Evolutionary conservation across 2,797 vertebrate genomes (phyloP), one percentile per base, ranked within the genome.

Genomic region (Danionella dracula): DNA sequence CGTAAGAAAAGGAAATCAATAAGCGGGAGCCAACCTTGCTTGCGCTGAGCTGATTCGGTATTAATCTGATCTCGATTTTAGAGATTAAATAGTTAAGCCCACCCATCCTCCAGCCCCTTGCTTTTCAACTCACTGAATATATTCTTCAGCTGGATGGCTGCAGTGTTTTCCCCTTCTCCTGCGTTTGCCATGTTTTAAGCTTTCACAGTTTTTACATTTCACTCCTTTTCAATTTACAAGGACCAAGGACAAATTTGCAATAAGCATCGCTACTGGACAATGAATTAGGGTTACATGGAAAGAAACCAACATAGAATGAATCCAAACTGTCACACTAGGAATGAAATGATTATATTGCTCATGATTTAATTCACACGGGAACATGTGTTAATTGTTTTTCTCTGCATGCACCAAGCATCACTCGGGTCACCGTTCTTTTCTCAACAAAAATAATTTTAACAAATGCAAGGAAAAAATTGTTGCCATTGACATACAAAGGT

Each of bases 31-130:
- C 80, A 72, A 79, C 83, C 79, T 82, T 31, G 55, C 81, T 70
- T 50, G 63, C 37, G 71, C 77, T 58, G 72, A 75, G 86, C 78
- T 79, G 77, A 86, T 84, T 80, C 75, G 78, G 72, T 75, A 80
- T 85, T 83, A 86, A 83, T 77, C 64, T 73, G 74, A 73, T 85
- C 78, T 72, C 38, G 62, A 71, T 76, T 70, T 27, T 66, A 59
- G 66, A 81, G 81, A 87, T 83, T 82, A 84, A 82, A 81, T 62
- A 71, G 78, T 85, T 84, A 83, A 83, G 81, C 75, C 81, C 77
- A 57, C 64, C 62, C 69, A 65, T 70, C 65, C 34, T 70, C 63
- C 45, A 41, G 61, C 59, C 60, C 64, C 6, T 49, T 32, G 21
- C 32, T 56, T 56, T 68, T 67, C 57, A 41, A 37, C 55, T 77